These are phyloP conservation scores for Cyphomyrmex costatus DNA, from an alignment of 1,140 invertebrate genomes.

Conservation along the genomic window DNA sequence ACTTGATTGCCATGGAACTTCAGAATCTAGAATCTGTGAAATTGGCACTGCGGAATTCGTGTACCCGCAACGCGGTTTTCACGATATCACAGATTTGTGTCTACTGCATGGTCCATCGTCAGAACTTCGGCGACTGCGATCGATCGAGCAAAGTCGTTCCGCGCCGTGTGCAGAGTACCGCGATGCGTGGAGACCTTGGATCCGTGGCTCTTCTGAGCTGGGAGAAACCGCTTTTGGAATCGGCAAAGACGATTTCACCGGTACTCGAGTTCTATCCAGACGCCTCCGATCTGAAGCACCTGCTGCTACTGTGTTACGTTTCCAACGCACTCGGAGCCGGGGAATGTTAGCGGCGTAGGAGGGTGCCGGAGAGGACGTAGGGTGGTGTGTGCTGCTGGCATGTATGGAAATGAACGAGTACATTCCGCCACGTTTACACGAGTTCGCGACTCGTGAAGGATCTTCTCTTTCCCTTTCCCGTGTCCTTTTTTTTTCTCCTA, in stretches of 20 bases:
- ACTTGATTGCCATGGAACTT: too few relatives aligned
- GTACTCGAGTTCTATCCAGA: conserved; percentile 53
- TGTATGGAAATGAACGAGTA: conserved; percentile 79
- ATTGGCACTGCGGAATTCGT: too few relatives aligned
- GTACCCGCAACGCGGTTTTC: too few relatives aligned
- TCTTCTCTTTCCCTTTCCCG: background rate
- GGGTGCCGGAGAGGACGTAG: conserved; percentile 27
- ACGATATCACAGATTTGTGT: background rate
- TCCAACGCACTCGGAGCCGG: conserved; percentile 24
- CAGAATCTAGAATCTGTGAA: too few relatives aligned
- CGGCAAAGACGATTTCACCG: conserved; percentile 32
- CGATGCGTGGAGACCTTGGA: conserved; percentile 15
- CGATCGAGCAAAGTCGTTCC: conserved; percentile 32
- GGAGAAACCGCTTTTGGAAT: conserved; percentile 11
- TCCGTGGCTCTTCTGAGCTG: conserved; percentile 20
- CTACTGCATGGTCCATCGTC: background rate
- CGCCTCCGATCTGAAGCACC: conserved; percentile 51
- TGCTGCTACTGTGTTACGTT: conserved; percentile 61
- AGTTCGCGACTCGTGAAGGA: conserved; percentile 61
- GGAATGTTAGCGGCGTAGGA: conserved; percentile 52
- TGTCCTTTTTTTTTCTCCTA: background rate
- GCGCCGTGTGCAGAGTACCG: background rate
- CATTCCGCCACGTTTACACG: conserved; percentile 68
- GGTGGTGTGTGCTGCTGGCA: conserved; percentile 71
- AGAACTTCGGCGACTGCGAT: background rate